Evolutionary conservation across 2,888 invertebrate species (phyloP).

Genomic region (Aleiodes leptofemur): DNA sequence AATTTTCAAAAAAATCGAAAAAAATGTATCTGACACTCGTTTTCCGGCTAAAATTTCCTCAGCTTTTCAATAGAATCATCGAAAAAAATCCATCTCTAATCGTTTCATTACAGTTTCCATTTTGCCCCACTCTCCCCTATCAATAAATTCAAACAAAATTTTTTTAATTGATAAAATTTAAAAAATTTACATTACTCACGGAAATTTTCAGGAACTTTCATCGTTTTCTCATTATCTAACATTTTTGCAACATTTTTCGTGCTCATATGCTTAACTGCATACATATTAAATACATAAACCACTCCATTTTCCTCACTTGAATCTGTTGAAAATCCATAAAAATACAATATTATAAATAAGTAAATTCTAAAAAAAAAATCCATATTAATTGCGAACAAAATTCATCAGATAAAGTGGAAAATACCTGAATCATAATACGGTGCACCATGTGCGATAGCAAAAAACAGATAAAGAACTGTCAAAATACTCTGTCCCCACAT

Average conservation of each 20-base stretch:
- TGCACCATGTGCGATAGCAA: neutral
- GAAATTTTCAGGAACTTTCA: conserved; percentile 21
- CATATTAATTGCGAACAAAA: neutral
- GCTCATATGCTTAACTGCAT: conserved; percentile 29
- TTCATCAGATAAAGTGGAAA: neutral
- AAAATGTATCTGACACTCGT: too few relatives aligned
- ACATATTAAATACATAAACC: conserved; percentile 39
- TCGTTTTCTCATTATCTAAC: neutral
- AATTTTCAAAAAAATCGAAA: too few relatives aligned
- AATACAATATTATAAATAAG: neutral
- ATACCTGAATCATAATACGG: conserved; percentile 27
- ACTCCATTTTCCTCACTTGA: conserved; percentile 28
- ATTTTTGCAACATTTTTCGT: conserved; percentile 32
- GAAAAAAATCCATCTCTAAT: too few relatives aligned
- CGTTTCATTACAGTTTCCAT: too few relatives aligned
- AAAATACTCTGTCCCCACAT: conserved; percentile 24
- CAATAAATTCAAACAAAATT: neutral
- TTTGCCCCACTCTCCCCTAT: too few relatives aligned
- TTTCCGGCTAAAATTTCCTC: too few relatives aligned
- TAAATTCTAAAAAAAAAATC: neutral
- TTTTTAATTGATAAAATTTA: neutral
- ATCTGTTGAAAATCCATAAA: neutral
- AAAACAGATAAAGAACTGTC: conserved; percentile 2
- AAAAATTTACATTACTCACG: conserved; percentile 21
- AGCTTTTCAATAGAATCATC: too few relatives aligned